Base-by-base conservation (phyloP, 2,797 vertebrate species). In the Melanogrammus aeglefinus region DNA sequence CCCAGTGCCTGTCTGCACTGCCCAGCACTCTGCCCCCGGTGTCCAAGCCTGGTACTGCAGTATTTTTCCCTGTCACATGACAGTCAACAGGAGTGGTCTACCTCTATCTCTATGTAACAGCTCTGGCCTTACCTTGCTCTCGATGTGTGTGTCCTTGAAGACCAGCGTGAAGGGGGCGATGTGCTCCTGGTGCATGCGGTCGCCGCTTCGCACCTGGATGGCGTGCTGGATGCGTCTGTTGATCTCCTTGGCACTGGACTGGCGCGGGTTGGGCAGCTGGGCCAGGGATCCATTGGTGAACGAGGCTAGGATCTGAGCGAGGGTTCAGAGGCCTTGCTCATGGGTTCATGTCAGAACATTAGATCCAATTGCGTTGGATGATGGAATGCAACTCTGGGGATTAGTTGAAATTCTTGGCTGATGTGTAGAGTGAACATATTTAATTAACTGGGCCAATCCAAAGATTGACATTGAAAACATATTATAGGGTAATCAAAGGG, bases 161-260 rank as follows among this genome's bases (percentile, higher is more conserved):
- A 91, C 91, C 80, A 95, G 83, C 0, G 92, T 91, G 73, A 93
- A 75, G 0, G 90, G 88, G 1, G 87, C 92, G 79, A 95, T 94
- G 90, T 95, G 93, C 80, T 94, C 90, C 82, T 82, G 88, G 74
- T 91, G 93, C 94, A 95, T 93, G 0, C 86, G 90, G 33, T 95
- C 93, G 10, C 93, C 94, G 92, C 94, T 94, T 66, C 91, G 93
- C 51, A 94, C 89, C 80, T 93, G 86, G 0, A 95, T 94, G 13
- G 94, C 94, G 1, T 92, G 92, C 78, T 91, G 89, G 51, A 95
- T 94, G 36, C 93, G 91, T 81, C 91, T 92, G 86, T 95, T 95
- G 39, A 95, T 94, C 83, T 94, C 92, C 72, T 89, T 92, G 24
- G 91, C 88, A 16, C 80, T 90, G 3, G 91, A 91, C 21, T 84